Conservation (phyloP, 2,797 vertebrate species). For the Lacerta bilineata region DNA sequence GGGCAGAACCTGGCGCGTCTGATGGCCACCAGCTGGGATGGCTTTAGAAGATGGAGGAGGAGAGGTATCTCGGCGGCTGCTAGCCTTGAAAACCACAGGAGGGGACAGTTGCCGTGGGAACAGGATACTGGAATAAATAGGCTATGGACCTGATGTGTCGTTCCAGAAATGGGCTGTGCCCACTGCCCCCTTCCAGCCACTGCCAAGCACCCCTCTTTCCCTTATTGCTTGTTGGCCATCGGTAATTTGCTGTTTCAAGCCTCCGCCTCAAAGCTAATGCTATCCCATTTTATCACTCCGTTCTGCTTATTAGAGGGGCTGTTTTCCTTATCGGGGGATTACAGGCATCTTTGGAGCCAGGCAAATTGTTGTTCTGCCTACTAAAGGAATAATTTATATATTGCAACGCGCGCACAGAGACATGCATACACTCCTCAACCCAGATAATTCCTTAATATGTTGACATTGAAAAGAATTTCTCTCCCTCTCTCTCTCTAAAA, state of each 20-base stretch:
- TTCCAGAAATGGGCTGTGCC: not conserved
- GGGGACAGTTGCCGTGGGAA: no score
- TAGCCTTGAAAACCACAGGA: no score
- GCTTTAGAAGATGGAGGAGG: no score
- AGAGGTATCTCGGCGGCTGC: no score
- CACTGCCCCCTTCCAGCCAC: no score
- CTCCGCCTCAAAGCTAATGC: constrained; percentile 18
- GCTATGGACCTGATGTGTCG: no score
- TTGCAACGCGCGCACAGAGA: not conserved
- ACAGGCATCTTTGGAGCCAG: constrained; percentile 31
- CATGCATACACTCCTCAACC: not conserved
- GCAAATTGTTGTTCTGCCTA: not conserved
- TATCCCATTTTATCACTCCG: not conserved
- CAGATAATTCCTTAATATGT: constrained; percentile 30
- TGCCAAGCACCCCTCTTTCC: not conserved
- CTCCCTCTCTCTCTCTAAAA: not conserved
- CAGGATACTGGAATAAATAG: no score
- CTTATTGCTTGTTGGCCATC: not conserved
- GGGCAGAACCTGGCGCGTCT: no score
- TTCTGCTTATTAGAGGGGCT: constrained; percentile 6
- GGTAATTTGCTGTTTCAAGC: not conserved
- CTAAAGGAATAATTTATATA: constrained; percentile 22
- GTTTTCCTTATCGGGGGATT: constrained; percentile 45
- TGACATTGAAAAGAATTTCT: not conserved
- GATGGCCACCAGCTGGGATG: no score